Conservation (phyloP, 2,888 invertebrate genomes). For the Troilus luridus region DNA sequence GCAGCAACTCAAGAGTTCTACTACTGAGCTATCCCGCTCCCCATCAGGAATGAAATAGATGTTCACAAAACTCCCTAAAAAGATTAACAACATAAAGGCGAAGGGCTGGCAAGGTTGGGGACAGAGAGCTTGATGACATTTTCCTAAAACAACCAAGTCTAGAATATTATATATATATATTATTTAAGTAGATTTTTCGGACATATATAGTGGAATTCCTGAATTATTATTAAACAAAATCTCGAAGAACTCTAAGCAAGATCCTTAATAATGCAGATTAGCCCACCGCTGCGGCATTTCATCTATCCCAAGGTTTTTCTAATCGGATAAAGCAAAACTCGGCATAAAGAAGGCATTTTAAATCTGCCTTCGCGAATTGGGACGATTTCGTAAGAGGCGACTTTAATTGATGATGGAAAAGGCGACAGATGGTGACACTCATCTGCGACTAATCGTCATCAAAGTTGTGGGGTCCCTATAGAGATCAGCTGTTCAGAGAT, state of each 20-base stretch:
- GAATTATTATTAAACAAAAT: background rate
- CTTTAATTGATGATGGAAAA: background rate
- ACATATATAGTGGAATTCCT: background rate
- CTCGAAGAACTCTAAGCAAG: background rate
- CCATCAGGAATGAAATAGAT: too few species aligned
- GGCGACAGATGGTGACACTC: background rate
- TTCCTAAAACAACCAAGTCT: too few species aligned
- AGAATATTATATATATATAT: too few species aligned
- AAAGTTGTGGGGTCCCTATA: background rate
- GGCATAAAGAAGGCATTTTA: slow-evolving; percentile 1
- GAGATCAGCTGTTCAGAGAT: background rate
- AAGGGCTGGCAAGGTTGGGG: too few species aligned
- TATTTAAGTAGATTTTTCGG: background rate
- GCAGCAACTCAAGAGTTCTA: too few species aligned
- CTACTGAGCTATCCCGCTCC: too few species aligned
- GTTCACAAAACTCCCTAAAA: too few species aligned
- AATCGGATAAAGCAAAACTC: slow-evolving; percentile 2
- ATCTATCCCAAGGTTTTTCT: background rate
- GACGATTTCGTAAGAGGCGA: background rate
- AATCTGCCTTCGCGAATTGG: background rate
- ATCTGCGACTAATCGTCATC: background rate
- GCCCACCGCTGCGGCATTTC: background rate
- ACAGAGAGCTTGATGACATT: too few species aligned
- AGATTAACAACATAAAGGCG: too few species aligned
- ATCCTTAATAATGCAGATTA: background rate